Percentiles rank a stretch among this genome's conserved stretches.
Conservation (phyloP, 1,140 invertebrate species). For the Pinna nobilis region DNA sequence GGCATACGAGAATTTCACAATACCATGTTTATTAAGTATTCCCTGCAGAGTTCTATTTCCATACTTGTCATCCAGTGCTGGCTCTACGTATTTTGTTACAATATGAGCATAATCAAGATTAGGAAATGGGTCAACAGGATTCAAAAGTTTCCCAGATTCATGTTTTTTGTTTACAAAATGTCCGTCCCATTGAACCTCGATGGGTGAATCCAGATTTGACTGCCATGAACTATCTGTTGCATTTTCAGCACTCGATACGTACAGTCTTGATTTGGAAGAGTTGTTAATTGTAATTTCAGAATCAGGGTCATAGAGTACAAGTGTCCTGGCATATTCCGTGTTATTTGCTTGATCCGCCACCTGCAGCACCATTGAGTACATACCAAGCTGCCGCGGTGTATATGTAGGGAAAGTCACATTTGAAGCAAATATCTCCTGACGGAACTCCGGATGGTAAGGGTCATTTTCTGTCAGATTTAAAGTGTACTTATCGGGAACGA, state of each 20-base stretch:
- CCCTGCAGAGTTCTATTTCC: conserved; percentile 6
- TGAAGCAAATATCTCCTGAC: not conserved
- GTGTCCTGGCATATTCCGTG: conserved; percentile 2
- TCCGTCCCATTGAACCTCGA: conserved; percentile 1
- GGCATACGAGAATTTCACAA: conserved; percentile 16
- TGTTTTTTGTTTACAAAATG: conserved; percentile 18
- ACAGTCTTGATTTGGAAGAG: not conserved
- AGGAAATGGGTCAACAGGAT: conserved; percentile 6
- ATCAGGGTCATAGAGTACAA: conserved; percentile 2
- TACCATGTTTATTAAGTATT: conserved; percentile 30
- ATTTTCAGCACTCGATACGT: not conserved
- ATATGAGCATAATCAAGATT: conserved; percentile 1
- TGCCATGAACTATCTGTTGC: conserved; percentile 3
- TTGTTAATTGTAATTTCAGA: not conserved
- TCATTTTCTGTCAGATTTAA: not conserved
- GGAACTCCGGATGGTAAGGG: not conserved
- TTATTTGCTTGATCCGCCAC: conserved; percentile 14
- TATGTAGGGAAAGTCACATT: not conserved
- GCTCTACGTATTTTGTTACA: conserved; percentile 15
- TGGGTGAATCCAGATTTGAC: not conserved
- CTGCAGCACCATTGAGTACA: conserved; percentile 7
- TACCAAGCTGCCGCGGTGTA: not conserved
- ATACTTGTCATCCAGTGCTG: conserved; percentile 20
- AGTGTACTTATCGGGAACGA: not conserved
- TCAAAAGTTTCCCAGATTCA: conserved; percentile 5